A percentile compares a stretch with the other conserved stretches of the same genome.
phyloP scores from a whole-genome alignment of 2,888 invertebrate genomes.

The Reticulitermes lucifugus region DNA sequence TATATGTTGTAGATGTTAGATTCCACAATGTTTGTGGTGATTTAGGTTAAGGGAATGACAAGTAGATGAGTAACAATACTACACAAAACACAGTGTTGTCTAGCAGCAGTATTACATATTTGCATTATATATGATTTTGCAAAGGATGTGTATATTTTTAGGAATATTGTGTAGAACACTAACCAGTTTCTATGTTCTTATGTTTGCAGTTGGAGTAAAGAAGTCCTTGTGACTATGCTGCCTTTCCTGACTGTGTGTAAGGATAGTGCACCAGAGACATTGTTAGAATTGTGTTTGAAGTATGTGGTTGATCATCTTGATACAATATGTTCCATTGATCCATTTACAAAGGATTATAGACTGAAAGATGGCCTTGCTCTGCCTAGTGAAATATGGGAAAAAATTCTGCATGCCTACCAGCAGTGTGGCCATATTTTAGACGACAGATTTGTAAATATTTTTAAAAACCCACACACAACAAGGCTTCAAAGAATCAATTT shows the following conservation, averaged over 20 bases:
- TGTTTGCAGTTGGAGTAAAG: constrained; percentile 32
- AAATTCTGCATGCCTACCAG: constrained; percentile 71
- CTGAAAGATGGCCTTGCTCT: constrained; percentile 73
- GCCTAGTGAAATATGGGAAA: constrained; percentile 80
- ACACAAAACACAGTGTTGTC: no score
- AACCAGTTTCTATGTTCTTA: constrained; percentile 15
- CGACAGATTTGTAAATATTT: constrained; percentile 78
- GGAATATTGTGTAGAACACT: background rate
- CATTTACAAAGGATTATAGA: constrained; percentile 64
- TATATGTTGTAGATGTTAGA: no score
- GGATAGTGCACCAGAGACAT: constrained; percentile 67
- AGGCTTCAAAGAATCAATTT: constrained; percentile 77
- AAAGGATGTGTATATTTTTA: background rate
- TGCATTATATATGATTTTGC: background rate
- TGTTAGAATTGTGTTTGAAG: constrained; percentile 74
- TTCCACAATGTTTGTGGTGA: no score
- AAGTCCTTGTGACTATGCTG: constrained; percentile 51
- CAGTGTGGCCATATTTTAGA: constrained; percentile 67
- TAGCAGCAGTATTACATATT: background rate
- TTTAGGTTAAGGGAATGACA: no score
- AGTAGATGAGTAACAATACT: no score
- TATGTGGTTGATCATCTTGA: constrained; percentile 73
- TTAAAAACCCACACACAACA: constrained; percentile 75
- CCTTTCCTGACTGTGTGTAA: constrained; percentile 49
- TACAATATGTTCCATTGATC: constrained; percentile 69